Base-by-base conservation (phyloP, 2,797 vertebrate genomes). In the Anguilla pacifica region DNA sequence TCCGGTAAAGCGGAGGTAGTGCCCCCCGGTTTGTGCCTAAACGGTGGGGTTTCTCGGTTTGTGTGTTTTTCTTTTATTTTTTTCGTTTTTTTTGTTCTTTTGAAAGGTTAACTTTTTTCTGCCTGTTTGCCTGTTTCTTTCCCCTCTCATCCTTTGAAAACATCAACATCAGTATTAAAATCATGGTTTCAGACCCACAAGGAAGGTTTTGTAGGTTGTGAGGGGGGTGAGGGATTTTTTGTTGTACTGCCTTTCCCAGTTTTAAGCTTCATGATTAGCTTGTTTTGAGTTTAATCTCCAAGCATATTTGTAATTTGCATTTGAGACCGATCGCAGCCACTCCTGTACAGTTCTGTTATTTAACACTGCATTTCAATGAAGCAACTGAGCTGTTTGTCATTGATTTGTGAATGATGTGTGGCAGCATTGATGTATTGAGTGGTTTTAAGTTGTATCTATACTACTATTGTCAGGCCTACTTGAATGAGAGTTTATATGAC, bases 1-100 rank as follows among this genome's bases (percentile, higher is more conserved):
- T n/a, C 96, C 97, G 88, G 96, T 96, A 64, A 99, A 99, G 94
- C 96, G 99, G 96, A 99, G 98, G 97, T 99, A 99, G 98, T 96
- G 89, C 77, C 43, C 51, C 43, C 43, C 43, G 43, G 35, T 83
- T 55, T 81, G n/a, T 79, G n/a, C 19, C 57, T 22, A 70, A n/a
- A 70, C 35, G 57, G 85, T 13, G 85, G 82, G 83, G 28, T 74
- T 49, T 84, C 49, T 77, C 22, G 25, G 81, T 17, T 31, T 39
- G 72, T 74, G 72, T 74, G 31, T 39, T 13, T 15, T 74, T 74
- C 28, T 31, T 39, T 3, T 11, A n/a, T 31, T 72, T 53, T 72
- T 70, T n/a, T 59, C 17, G 31, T 35, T 77, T 86, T 86, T 87
- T 19, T 82, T 31, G 55, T 39, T 70, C 28, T 55, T 64, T 83